Percentiles rank a stretch among this genome's conserved stretches.
phyloP scores from a whole-genome alignment of 2,113 vertebrate genomes.

The Nettapus auritus region DNA sequence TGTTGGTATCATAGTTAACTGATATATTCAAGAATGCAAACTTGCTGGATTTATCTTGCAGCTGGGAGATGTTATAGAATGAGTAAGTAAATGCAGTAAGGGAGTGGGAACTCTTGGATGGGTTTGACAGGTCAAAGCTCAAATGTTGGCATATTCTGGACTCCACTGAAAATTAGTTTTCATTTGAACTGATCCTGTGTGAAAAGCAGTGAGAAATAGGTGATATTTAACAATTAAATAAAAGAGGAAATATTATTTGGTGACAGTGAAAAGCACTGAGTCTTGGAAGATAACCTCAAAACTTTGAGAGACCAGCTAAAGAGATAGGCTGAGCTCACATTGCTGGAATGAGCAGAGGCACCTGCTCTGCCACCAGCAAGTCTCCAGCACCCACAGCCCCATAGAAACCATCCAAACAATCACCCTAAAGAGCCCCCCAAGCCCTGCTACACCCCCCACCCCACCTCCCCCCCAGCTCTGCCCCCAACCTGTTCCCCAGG shows the following conservation, averaged over 20 bases:
- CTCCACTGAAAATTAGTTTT: background rate
- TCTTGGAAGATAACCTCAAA: background rate
- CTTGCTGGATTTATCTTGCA: background rate
- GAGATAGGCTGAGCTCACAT: background rate
- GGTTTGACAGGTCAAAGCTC: background rate
- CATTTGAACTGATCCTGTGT: background rate
- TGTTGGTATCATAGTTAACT: background rate
- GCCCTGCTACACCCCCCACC: background rate
- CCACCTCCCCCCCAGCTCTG: background rate
- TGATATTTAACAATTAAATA: background rate
- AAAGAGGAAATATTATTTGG: background rate
- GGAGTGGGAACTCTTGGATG: background rate
- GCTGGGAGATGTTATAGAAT: background rate
- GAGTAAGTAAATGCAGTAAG: background rate
- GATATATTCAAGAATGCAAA: background rate
- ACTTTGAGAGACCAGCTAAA: background rate
- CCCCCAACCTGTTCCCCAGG: fast-evolving
- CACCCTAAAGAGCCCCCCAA: background rate
- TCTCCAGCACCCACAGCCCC: fast-evolving
- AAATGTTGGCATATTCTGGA: background rate
- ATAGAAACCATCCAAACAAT: fast-evolving
- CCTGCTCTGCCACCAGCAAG: background rate
- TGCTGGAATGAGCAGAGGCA: background rate
- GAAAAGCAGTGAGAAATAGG: background rate
- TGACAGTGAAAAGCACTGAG: background rate